Percentiles rank a stretch among this genome's conserved stretches.
These are phyloP conservation scores for Lasioglossum vierecki DNA, from an alignment of 2,888 invertebrate species.

Conservation along the genomic window DNA sequence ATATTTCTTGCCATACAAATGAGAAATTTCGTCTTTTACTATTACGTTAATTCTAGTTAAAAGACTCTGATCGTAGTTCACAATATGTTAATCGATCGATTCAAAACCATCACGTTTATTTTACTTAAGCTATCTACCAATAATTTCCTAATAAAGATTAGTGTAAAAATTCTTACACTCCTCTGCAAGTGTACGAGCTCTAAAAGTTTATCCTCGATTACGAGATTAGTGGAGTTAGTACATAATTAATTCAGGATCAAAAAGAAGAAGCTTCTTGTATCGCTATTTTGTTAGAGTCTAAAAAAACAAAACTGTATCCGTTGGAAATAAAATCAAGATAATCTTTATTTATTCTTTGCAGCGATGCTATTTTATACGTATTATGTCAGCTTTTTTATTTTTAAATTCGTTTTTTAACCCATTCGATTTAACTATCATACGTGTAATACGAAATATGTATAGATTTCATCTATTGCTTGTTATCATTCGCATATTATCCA, in stretches of 20 bases:
- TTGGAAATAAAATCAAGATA: constrained; percentile 34
- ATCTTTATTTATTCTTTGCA: constrained; percentile 20
- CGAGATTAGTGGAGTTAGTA: not conserved
- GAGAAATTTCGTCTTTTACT: constrained; percentile 38
- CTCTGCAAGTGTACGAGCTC: not conserved
- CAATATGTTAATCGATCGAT: constrained; percentile 17
- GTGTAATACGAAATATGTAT: constrained; percentile 39
- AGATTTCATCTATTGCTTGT: constrained; percentile 37
- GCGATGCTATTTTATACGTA: constrained; percentile 29
- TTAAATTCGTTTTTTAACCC: constrained; percentile 26
- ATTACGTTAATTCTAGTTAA: not conserved
- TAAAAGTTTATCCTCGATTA: constrained; percentile 18
- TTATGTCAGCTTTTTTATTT: constrained; percentile 18
- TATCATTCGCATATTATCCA: constrained; percentile 56
- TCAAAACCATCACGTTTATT: not conserved
- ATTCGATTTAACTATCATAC: constrained; percentile 30
- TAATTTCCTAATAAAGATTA: constrained; percentile 29
- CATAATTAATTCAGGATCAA: not conserved
- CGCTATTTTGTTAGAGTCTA: constrained; percentile 12
- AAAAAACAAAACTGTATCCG: constrained; percentile 9
- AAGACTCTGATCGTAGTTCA: not conserved
- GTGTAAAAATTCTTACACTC: constrained; percentile 4
- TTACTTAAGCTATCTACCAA: constrained; percentile 11
- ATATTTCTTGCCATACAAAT: constrained; percentile 46
- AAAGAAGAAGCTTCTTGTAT: constrained; percentile 16